Conservation (phyloP, 2,888 invertebrate species). For the Nineta flava region DNA sequence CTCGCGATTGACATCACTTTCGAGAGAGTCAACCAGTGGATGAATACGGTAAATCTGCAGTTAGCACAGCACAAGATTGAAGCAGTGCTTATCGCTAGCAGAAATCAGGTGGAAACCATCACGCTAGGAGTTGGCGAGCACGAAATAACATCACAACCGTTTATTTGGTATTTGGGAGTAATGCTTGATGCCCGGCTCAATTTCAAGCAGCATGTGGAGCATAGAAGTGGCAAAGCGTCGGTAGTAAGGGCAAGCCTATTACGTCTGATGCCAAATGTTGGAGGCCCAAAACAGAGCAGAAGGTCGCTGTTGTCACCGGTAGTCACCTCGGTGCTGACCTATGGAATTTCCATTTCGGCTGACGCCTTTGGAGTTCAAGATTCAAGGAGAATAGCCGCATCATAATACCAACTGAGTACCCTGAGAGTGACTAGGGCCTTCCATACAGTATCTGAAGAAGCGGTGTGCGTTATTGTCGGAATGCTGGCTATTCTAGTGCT, state of each 20-base stretch:
- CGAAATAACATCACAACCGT: conserved; percentile 11
- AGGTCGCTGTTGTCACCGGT: conserved; percentile 11
- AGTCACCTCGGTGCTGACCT: conserved; percentile 9
- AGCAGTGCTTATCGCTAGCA: too few species aligned
- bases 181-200: conserved; percentile 10
- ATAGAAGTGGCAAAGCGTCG: conserved; percentile 7
- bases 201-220: conserved; percentile 9
- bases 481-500: not conserved
- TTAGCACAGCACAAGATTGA: too few species aligned
- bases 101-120: not conserved
- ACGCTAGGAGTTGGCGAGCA: conserved; percentile 7
- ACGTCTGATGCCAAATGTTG: conserved; percentile 14
- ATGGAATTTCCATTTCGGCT: not conserved
- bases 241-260: conserved; percentile 8
- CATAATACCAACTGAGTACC: not conserved
- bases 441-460: not conserved
- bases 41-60: too few species aligned
- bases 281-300: conserved; percentile 11
- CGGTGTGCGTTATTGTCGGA: not conserved
- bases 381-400: not conserved
- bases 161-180: conserved; percentile 13
- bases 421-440: not conserved
- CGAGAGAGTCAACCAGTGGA: too few species aligned
- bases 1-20: too few species aligned
- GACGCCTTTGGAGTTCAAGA: not conserved